These are phyloP conservation scores for Mantis religiosa DNA, from an alignment of 2,888 invertebrate species.

Conservation along the genomic window DNA sequence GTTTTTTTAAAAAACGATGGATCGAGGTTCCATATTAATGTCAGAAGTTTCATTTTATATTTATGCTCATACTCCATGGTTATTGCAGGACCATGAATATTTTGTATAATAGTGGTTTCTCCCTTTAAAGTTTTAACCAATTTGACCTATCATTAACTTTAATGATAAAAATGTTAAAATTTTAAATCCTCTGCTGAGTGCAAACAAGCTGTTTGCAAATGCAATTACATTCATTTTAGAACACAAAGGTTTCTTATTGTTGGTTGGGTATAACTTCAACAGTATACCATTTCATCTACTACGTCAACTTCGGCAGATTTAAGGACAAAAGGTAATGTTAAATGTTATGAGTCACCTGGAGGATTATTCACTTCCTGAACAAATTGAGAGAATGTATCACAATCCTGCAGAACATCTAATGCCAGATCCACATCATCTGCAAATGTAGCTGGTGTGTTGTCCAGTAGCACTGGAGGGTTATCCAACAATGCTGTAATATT, in stretches of 20 bases:
- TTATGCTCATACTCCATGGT: too few relatives aligned
- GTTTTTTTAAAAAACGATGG: too few relatives aligned
- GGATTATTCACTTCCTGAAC: constrained; percentile 11
- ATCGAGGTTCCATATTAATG: too few relatives aligned
- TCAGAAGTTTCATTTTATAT: too few relatives aligned
- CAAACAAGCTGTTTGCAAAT: background rate
- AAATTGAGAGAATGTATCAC: constrained; percentile 19
- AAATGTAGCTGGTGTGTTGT: background rate
- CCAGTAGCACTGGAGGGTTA: background rate
- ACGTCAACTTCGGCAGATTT: background rate
- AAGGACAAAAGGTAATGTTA: background rate
- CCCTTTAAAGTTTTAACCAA: too few relatives aligned
- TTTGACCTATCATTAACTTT: too few relatives aligned
- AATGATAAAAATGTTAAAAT: background rate
- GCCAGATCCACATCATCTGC: constrained; percentile 9
- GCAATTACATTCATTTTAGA: background rate
- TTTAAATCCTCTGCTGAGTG: background rate
- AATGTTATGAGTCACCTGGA: background rate
- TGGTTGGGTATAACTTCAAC: background rate
- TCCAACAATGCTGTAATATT: constrained; percentile 18
- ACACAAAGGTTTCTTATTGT: background rate
- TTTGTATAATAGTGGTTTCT: too few relatives aligned
- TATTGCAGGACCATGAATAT: too few relatives aligned
- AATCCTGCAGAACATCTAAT: constrained; percentile 14
- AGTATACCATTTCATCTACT: background rate